phyloP scores from a whole-genome alignment of 2,888 invertebrate species.

The Eutolmus rufibarbis region DNA sequence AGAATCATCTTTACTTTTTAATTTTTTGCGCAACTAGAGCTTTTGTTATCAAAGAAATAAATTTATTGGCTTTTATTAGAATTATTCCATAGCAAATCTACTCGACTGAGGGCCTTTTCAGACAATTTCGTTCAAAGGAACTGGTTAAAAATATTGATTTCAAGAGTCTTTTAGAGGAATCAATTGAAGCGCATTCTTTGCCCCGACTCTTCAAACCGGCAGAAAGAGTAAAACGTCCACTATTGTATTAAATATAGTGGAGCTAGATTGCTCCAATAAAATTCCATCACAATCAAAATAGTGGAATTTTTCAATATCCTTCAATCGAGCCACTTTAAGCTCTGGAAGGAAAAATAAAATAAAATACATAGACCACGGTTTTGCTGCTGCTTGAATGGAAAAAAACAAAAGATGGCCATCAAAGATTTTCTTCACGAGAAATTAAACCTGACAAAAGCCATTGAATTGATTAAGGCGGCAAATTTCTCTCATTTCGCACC shows the following conservation, averaged over 20 bases:
- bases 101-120: not conserved
- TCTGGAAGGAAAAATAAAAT: not conserved
- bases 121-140: not conserved
- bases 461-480: constrained; percentile 1
- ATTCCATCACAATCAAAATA: not conserved
- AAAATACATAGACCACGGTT: not conserved
- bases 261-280: not conserved
- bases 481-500: not conserved
- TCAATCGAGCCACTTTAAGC: not conserved
- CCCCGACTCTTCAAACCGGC: not conserved
- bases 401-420: not conserved
- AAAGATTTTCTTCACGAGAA: not conserved
- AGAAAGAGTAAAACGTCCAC: not conserved
- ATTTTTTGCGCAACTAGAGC: not conserved
- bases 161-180: not conserved
- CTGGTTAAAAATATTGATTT: not conserved
- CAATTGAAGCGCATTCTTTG: not conserved
- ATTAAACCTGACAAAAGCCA: constrained; percentile 7
- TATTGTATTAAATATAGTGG: not conserved
- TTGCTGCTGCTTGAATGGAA: not conserved
- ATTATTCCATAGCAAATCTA: not conserved
- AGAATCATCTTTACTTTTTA: not conserved
- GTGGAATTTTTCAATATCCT: not conserved
- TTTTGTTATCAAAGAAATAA: not conserved
- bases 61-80: not conserved